phyloP scores from a whole-genome alignment of 2,797 vertebrate species.

The Microhierax caerulescens region DNA sequence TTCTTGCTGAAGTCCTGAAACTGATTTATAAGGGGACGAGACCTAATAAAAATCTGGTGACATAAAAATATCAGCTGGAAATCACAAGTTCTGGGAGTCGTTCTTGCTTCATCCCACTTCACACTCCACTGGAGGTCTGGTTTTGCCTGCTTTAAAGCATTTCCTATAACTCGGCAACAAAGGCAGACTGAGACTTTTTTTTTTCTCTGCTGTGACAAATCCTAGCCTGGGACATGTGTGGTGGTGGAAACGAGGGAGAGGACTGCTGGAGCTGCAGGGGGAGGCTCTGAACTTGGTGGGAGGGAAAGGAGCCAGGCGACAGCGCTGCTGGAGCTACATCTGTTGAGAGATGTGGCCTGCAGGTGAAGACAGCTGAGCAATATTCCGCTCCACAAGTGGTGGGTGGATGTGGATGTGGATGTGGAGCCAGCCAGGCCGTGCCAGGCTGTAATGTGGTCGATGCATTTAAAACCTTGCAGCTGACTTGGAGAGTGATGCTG shows the following conservation, averaged over 20 bases:
- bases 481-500: background rate
- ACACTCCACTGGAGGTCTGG: background rate
- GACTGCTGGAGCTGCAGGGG: background rate
- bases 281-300: background rate
- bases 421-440: background rate
- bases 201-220: background rate
- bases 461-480: background rate
- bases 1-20: background rate
- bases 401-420: background rate
- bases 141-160: background rate
- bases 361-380: background rate
- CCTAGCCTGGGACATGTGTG: background rate
- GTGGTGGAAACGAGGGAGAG: background rate
- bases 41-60: background rate
- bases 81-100: background rate
- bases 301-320: background rate
- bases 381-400: background rate
- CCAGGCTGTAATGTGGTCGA: fast-evolving
- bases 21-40: background rate
- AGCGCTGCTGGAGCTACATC: background rate
- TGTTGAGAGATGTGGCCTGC: background rate
- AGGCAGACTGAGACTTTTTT: background rate
- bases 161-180: fast-evolving
- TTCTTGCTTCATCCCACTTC: background rate
- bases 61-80: background rate